A percentile compares a stretch with the other conserved stretches of the same genome.
phyloP scores from a whole-genome alignment of 2,888 invertebrate species.

The Hydroisotoma schaefferi region DNA sequence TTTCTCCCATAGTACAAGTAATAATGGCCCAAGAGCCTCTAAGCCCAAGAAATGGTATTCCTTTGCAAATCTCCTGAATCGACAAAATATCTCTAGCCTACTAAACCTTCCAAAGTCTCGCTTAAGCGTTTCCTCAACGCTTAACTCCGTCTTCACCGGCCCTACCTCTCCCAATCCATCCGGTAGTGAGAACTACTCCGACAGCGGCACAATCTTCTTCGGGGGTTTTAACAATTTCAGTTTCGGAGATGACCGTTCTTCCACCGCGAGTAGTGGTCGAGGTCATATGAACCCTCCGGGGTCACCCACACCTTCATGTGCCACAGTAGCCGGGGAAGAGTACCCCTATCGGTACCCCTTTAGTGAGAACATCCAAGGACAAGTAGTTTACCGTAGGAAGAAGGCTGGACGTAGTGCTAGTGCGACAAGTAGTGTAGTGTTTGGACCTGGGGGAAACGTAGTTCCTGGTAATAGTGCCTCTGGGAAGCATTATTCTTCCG shows the following conservation, averaged over 20 bases:
- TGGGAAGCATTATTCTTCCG: slow-evolving; percentile 33
- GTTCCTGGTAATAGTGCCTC: slow-evolving; percentile 18
- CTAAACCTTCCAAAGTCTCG: slow-evolving; percentile 43
- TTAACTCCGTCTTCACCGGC: slow-evolving; percentile 44
- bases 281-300: slow-evolving; percentile 15
- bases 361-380: slow-evolving; percentile 15
- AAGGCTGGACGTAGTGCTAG: slow-evolving; percentile 23
- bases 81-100: slow-evolving; percentile 44
- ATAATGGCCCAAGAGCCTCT: slow-evolving; percentile 11
- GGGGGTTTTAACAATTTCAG: slow-evolving; percentile 27
- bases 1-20: background rate
- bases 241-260: slow-evolving; percentile 13
- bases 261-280: slow-evolving; percentile 7
- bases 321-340: slow-evolving; percentile 41
- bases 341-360: background rate
- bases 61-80: slow-evolving; percentile 45
- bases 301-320: slow-evolving; percentile 42
- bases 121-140: slow-evolving; percentile 46
- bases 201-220: slow-evolving; percentile 24
- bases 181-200: slow-evolving; percentile 24
- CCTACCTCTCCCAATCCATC: slow-evolving; percentile 34
- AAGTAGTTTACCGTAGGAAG: slow-evolving; percentile 35
- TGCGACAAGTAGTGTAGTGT: slow-evolving; percentile 28
- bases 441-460: slow-evolving; percentile 23
- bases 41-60: slow-evolving; percentile 48